phyloP scores from a whole-genome alignment of 2,797 vertebrate genomes.

The Sus cebifrons region DNA sequence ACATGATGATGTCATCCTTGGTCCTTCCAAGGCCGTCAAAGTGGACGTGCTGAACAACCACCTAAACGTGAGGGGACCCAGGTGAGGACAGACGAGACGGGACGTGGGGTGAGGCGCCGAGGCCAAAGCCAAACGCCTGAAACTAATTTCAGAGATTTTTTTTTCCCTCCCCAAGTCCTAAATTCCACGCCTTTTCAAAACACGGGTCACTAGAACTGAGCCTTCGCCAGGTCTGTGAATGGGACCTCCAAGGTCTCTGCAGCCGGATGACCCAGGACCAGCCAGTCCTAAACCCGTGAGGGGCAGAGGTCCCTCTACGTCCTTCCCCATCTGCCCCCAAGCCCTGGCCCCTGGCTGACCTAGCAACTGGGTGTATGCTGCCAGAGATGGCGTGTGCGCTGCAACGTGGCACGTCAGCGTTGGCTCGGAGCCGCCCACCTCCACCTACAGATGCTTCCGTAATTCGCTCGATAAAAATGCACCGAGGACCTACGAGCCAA shows the following conservation, averaged over 20 bases:
- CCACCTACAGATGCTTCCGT: not conserved
- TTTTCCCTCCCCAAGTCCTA: not conserved
- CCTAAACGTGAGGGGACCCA: conserved; percentile 87
- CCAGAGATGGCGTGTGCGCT: fast-evolving
- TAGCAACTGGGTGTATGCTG: fast-evolving
- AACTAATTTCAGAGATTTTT: not conserved
- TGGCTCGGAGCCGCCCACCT: not conserved
- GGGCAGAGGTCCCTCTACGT: not conserved
- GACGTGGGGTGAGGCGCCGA: fast-evolving
- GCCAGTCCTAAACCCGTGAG: not conserved
- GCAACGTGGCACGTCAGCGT: fast-evolving
- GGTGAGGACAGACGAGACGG: fast-evolving
- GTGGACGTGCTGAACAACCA: conserved; percentile 97
- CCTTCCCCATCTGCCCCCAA: not conserved
- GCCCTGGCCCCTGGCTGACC: not conserved
- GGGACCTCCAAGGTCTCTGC: not conserved
- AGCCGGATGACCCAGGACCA: not conserved
- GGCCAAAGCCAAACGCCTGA: fast-evolving
- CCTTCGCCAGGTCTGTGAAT: not conserved
- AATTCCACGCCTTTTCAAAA: not conserved
- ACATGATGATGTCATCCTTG: conserved; percentile 97
- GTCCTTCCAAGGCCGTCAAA: conserved; percentile 97
- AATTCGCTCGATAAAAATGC: not conserved
- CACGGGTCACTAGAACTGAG: not conserved
- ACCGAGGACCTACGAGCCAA: too few relatives aligned